These are phyloP conservation scores for Amphiura filiformis DNA, from an alignment of 35 echinoderm and acorn worm genomes.

Conservation along the genomic window DNA sequence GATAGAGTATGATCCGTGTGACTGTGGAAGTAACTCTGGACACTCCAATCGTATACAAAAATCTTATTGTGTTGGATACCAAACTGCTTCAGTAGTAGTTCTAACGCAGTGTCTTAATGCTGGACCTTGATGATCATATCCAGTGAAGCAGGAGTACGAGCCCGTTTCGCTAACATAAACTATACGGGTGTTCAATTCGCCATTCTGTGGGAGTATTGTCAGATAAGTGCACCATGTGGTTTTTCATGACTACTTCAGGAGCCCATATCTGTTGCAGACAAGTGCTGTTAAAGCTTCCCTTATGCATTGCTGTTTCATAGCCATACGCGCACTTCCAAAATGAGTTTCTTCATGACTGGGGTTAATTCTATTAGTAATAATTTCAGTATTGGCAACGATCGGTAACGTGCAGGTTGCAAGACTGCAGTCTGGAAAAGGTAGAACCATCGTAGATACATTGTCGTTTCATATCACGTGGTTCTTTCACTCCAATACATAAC, in stretches of 20 bases:
- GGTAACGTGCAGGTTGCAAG: background rate
- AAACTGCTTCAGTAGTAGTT: background rate
- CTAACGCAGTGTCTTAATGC: background rate
- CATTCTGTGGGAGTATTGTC: conserved; percentile 3
- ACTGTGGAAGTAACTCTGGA: conserved; percentile 6
- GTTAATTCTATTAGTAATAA: background rate
- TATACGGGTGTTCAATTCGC: background rate
- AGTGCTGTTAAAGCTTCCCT: conserved; percentile 16
- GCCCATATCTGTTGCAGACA: conserved; percentile 27
- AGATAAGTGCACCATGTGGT: conserved; percentile 17
- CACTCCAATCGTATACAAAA: background rate
- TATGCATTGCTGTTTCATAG: no score
- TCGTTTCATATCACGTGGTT: conserved; percentile 22
- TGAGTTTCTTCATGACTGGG: conserved; percentile 16
- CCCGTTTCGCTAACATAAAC: background rate
- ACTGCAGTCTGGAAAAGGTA: conserved; percentile 4
- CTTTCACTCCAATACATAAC: conserved; percentile 9
- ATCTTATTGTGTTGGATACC: background rate
- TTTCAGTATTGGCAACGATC: conserved; percentile 21
- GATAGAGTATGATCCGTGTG: background rate
- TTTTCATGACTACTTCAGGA: conserved; percentile 19
- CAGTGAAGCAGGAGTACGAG: background rate
- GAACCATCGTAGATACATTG: background rate
- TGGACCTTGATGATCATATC: background rate
- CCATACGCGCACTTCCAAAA: conserved; percentile 21